Conservation (phyloP, 2,797 vertebrate species). For the Rhabdophis nuchalis region DNA sequence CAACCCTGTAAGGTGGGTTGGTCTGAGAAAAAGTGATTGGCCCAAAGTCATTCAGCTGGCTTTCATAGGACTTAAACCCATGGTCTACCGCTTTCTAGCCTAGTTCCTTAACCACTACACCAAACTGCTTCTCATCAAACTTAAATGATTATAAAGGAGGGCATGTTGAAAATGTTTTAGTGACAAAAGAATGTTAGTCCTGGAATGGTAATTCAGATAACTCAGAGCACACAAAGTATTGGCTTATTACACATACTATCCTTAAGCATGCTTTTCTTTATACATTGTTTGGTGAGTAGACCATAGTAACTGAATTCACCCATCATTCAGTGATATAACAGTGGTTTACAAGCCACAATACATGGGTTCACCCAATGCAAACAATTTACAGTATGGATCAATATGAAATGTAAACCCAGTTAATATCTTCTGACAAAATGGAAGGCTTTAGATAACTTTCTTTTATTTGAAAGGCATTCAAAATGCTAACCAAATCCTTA, state of each 20-base stretch:
- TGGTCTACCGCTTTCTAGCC: neutral
- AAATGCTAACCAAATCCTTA: neutral
- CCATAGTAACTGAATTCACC: neutral
- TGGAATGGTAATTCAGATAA: neutral
- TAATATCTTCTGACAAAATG: neutral
- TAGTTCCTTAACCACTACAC: neutral
- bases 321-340: neutral
- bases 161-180: neutral
- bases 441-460: neutral
- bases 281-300: neutral
- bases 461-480: neutral
- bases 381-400: neutral
- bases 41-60: neutral
- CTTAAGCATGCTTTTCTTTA: neutral
- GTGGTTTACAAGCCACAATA: neutral
- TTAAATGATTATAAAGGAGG: neutral
- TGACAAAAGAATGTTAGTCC: neutral
- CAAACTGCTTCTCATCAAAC: neutral
- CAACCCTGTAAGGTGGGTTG: neutral
- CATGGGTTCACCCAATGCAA: neutral
- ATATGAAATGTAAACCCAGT: neutral
- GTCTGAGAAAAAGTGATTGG: neutral
- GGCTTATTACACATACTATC: neutral
- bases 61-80: neutral
- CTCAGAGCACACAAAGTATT: neutral